Evolutionary conservation across 2,797 vertebrate genomes (phyloP).

Genomic region (Siniperca undulata): DNA sequence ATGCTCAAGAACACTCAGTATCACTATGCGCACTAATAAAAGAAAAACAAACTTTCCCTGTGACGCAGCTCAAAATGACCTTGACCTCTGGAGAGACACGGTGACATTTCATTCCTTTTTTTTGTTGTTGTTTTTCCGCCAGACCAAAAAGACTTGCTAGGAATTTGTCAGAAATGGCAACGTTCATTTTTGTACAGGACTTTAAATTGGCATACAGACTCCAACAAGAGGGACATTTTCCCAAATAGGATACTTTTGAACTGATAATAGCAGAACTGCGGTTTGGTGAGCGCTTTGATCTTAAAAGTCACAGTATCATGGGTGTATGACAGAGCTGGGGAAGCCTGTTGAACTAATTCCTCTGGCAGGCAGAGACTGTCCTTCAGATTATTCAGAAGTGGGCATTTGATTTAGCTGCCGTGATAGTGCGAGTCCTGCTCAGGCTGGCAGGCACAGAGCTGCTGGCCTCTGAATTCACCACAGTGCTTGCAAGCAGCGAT

Average conservation of each 20-base stretch:
- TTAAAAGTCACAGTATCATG: slow-evolving; percentile 25
- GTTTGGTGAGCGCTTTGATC: slow-evolving; percentile 51
- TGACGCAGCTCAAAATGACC: background rate
- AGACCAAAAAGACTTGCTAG: background rate
- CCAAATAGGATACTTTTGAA: slow-evolving; percentile 28
- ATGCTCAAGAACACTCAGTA: background rate
- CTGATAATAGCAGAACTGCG: slow-evolving; percentile 27
- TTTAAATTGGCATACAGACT: slow-evolving; percentile 27
- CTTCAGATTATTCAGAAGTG: slow-evolving; percentile 51
- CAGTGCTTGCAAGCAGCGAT: slow-evolving; percentile 8
- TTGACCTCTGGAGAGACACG: slow-evolving; percentile 6
- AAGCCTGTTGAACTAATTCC: slow-evolving; percentile 44
- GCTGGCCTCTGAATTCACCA: slow-evolving; percentile 22
- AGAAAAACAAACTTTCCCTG: slow-evolving; percentile 22
- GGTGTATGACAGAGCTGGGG: slow-evolving; percentile 34
- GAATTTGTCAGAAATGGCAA: slow-evolving; percentile 21
- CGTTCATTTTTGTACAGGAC: background rate
- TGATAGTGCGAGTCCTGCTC: slow-evolving; percentile 18
- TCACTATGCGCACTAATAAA: slow-evolving; percentile 18
- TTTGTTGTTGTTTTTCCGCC: background rate
- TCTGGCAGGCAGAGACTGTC: slow-evolving; percentile 22
- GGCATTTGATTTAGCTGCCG: slow-evolving; percentile 41
- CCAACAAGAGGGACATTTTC: slow-evolving; percentile 22
- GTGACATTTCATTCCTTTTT: background rate
- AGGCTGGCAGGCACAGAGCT: slow-evolving; percentile 22